phyloP scores from a whole-genome alignment of 2,113 vertebrate species.

The Alosa alosa region DNA sequence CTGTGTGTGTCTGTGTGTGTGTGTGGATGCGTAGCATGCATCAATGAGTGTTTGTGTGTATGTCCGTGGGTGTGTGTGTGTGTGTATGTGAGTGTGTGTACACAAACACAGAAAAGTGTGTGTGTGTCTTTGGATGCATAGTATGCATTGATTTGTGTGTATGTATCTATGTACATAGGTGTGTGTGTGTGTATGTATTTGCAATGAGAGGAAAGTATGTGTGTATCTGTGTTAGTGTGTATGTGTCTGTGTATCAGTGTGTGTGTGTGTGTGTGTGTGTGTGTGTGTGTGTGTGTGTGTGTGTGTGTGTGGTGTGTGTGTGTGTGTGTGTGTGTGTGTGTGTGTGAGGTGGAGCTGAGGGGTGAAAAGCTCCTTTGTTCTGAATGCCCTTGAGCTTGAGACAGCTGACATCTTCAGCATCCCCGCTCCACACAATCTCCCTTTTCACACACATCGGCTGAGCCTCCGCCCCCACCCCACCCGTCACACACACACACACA shows the following conservation, averaged over 20 bases:
- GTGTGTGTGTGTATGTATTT: background rate
- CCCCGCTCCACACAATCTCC: conserved; percentile 56
- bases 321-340: background rate
- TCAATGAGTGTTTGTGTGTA: too few species aligned
- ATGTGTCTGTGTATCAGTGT: background rate
- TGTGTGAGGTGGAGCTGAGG: conserved; percentile 44
- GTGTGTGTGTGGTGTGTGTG: background rate
- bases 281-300: background rate
- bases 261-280: background rate
- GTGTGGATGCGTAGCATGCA: background rate
- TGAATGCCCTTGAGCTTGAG: conserved; percentile 69
- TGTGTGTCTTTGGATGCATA: background rate
- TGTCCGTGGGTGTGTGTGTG: background rate
- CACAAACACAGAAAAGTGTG: background rate
- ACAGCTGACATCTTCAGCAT: conserved; percentile 77
- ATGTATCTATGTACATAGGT: background rate
- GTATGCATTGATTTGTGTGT: too few species aligned
- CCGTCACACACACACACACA: background rate
- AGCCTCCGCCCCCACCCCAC: conserved; percentile 25
- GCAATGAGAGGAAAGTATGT: background rate
- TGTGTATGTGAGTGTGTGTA: background rate
- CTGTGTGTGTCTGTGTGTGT: background rate
- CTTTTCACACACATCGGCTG: conserved; percentile 51
- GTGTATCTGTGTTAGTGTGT: background rate
- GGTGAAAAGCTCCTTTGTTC: conserved; percentile 75